Conservation (phyloP, 2,888 invertebrate genomes). For the Dynastes maya region DNA sequence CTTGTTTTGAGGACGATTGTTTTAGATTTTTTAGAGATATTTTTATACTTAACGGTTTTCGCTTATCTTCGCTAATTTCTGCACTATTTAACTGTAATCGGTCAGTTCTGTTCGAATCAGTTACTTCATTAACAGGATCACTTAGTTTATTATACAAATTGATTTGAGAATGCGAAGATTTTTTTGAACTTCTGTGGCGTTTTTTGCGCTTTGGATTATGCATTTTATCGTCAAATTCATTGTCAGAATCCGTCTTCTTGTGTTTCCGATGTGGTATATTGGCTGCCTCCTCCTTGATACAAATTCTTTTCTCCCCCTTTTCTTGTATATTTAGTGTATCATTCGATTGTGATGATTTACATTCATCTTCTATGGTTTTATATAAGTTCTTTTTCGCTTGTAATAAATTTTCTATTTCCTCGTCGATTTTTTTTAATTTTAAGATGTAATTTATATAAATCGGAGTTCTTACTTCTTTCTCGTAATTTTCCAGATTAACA, state of each 20-base stretch:
- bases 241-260: conserved; percentile 24
- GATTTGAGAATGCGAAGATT: background rate
- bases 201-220: conserved; percentile 35
- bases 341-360: background rate
- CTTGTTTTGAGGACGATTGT: conserved; percentile 20
- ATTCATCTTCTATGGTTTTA: conserved; percentile 44
- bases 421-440: conserved; percentile 60
- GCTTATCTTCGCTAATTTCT: conserved; percentile 22
- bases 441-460: conserved; percentile 49
- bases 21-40: conserved; percentile 49
- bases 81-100: background rate
- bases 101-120: background rate
- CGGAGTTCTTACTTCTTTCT: conserved; percentile 9
- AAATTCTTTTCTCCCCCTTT: background rate
- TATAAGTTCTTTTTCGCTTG: conserved; percentile 58
- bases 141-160: background rate
- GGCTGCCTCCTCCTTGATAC: background rate
- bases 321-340: background rate
- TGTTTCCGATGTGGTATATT: conserved; percentile 12
- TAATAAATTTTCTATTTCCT: conserved; percentile 60
- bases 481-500: conserved; percentile 45
- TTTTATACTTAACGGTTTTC: conserved; percentile 49
- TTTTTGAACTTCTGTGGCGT: conserved; percentile 24
- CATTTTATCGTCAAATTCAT: conserved; percentile 20
- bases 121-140: background rate